A percentile compares a stretch with the other conserved stretches of the same genome.
These are phyloP conservation scores for Podocnemis expansa DNA, from an alignment of 2,113 vertebrate species.

Conservation along the genomic window DNA sequence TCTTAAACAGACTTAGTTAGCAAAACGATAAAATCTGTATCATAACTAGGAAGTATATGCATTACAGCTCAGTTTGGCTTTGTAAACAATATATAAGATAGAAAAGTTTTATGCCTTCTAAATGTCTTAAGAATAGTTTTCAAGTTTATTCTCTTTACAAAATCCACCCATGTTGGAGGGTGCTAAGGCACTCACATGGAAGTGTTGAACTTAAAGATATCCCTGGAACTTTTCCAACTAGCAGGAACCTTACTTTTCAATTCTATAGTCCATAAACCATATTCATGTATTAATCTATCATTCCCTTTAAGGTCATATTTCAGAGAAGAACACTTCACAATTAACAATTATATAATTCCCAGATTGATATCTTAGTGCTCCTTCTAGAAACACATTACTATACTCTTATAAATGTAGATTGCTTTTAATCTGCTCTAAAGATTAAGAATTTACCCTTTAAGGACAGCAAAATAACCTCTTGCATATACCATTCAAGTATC, in stretches of 20 bases:
- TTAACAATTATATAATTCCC: background rate
- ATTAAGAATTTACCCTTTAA: background rate
- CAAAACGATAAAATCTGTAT: background rate
- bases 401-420: background rate
- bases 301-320: conserved; percentile 4
- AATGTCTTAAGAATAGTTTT: background rate
- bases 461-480: background rate
- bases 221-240: background rate
- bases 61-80: background rate
- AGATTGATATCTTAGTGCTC: background rate
- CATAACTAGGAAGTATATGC: background rate
- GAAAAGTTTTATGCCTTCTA: background rate
- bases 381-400: background rate
- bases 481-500: background rate
- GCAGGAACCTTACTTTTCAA: background rate
- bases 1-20: background rate
- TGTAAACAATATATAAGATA: background rate
- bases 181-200: background rate
- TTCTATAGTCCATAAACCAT: background rate
- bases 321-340: background rate
- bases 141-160: background rate
- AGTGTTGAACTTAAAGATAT: background rate
- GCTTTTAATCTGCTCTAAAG: background rate
- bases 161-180: background rate
- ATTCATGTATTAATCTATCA: background rate